Evolutionary conservation across 2,113 vertebrate genomes (phyloP).

Genomic region (Ctenomys sociabilis): DNA sequence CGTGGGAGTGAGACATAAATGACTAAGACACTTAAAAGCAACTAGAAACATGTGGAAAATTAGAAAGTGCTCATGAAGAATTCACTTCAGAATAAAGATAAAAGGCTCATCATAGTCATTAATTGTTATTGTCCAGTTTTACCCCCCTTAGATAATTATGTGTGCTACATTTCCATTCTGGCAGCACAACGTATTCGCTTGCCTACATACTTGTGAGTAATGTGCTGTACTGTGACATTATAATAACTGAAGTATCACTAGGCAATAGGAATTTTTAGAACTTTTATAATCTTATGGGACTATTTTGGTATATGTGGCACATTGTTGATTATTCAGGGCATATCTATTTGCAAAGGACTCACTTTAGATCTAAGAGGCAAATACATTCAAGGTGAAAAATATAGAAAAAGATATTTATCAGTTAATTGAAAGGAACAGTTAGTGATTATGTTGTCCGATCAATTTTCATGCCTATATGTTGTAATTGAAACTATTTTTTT

Average conservation of each 20-base stretch:
- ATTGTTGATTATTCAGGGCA: background rate
- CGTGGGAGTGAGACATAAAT: background rate
- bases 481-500: too few species aligned
- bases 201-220: background rate
- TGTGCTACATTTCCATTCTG: background rate
- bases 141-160: background rate
- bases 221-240: background rate
- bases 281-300: background rate
- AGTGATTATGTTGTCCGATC: too few species aligned
- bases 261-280: background rate
- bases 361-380: background rate
- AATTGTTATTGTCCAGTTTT: background rate
- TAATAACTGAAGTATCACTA: background rate
- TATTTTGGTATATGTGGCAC: background rate
- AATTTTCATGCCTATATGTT: too few species aligned
- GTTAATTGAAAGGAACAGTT: too few species aligned
- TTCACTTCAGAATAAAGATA: background rate
- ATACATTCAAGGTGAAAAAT: background rate
- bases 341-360: background rate
- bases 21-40: background rate
- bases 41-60: background rate
- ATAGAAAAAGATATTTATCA: background rate
- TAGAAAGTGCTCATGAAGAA: background rate
- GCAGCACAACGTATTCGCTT: background rate
- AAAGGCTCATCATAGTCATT: background rate